phyloP scores from a whole-genome alignment of 1,140 invertebrate genomes.

The Micrasema minimum region DNA sequence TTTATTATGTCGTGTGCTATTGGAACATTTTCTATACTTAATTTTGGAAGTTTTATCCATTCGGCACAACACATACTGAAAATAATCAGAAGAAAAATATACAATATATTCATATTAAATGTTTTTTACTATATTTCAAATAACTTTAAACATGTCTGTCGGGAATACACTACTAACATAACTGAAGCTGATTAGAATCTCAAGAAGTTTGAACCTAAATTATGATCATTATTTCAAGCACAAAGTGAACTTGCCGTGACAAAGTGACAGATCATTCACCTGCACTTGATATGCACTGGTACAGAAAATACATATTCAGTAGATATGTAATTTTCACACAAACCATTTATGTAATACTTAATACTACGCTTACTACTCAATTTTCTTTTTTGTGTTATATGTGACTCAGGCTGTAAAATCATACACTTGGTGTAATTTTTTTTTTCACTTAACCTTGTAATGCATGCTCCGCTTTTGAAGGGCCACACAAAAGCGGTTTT shows the following conservation, averaged over 20 bases:
- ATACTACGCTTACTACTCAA: too few relatives aligned
- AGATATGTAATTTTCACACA: too few relatives aligned
- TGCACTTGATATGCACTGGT: conserved; percentile 20
- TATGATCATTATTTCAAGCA: conserved; percentile 47
- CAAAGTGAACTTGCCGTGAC: conserved; percentile 33
- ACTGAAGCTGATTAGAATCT: conserved; percentile 2
- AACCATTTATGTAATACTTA: too few relatives aligned
- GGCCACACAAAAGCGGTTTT: too few relatives aligned
- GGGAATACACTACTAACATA: not conserved
- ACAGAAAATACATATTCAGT: not conserved
- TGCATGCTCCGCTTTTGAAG: too few relatives aligned
- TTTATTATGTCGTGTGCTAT: not conserved
- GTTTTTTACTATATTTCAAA: not conserved
- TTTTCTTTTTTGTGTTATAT: too few relatives aligned
- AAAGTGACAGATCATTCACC: conserved; percentile 50
- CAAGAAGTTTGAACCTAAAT: not conserved
- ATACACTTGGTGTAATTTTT: too few relatives aligned
- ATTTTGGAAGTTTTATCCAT: conserved; percentile 37
- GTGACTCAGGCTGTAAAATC: too few relatives aligned
- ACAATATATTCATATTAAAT: conserved; percentile 21
- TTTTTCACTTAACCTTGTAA: too few relatives aligned
- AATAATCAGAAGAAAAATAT: not conserved
- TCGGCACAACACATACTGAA: conserved; percentile 24
- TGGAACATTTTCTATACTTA: conserved; percentile 12
- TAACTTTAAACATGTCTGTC: conserved; percentile 1